A percentile compares a stretch with the other conserved stretches of the same genome.
Evolutionary conservation across 2,888 invertebrate genomes (phyloP).

Genomic region (Autographa pulchrina): DNA sequence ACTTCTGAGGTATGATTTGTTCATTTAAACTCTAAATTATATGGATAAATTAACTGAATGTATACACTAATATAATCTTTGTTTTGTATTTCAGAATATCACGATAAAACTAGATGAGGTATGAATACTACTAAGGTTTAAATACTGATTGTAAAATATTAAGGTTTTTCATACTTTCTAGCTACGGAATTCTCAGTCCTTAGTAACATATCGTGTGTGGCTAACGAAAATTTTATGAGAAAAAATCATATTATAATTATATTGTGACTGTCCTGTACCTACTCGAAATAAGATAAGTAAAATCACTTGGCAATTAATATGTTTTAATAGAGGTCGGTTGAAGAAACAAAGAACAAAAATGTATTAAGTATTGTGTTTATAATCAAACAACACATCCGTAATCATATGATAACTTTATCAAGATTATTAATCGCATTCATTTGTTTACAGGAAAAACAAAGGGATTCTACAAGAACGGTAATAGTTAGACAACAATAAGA

Average conservation of each 20-base stretch:
- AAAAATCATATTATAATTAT: too few relatives aligned
- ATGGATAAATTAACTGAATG: background rate
- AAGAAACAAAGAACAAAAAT: background rate
- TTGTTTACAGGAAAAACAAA: slow-evolving; percentile 81
- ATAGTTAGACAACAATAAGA: slow-evolving; percentile 10
- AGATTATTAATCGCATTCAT: slow-evolving; percentile 21
- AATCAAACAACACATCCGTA: slow-evolving; percentile 8
- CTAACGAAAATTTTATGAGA: too few relatives aligned
- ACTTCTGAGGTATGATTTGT: slow-evolving; percentile 72
- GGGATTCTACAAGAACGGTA: slow-evolving; percentile 83
- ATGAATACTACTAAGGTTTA: slow-evolving; percentile 37
- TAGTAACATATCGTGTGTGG: too few relatives aligned
- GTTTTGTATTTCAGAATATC: slow-evolving; percentile 79
- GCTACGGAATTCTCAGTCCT: too few relatives aligned
- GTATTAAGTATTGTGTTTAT: slow-evolving; percentile 4
- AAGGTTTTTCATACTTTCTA: too few relatives aligned
- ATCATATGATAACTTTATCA: slow-evolving; percentile 23
- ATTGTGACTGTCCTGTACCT: too few relatives aligned
- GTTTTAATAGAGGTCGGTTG: background rate
- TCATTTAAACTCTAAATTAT: background rate
- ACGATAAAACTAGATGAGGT: slow-evolving; percentile 80
- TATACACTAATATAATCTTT: slow-evolving; percentile 18
- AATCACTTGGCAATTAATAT: background rate
- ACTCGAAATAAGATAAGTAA: too few relatives aligned
- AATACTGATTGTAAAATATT: too few relatives aligned